Percentiles rank a stretch among this genome's conserved stretches.
phyloP scores from a whole-genome alignment of 2,888 invertebrate species.

The Acleris emargana region DNA sequence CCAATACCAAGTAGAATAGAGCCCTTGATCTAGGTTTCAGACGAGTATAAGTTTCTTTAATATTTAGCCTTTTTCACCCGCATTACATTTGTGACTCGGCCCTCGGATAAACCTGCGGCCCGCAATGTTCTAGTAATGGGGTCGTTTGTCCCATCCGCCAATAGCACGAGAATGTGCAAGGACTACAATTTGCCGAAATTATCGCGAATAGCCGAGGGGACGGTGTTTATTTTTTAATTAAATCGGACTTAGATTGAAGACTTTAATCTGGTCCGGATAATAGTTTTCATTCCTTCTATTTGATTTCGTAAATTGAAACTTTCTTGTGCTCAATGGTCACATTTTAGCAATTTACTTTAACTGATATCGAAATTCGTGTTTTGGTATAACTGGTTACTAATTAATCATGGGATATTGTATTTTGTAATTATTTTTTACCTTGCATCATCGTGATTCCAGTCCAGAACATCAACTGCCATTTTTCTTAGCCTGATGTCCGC shows the following conservation, averaged over 20 bases:
- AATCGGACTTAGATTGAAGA: slow-evolving; percentile 38
- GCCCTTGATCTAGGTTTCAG: too few species aligned
- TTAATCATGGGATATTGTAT: background rate
- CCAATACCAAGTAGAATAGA: too few species aligned
- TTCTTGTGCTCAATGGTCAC: slow-evolving; percentile 34
- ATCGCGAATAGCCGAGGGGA: slow-evolving; percentile 49
- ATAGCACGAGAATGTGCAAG: slow-evolving; percentile 52
- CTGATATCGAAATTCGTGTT: slow-evolving; percentile 19
- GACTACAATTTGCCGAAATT: slow-evolving; percentile 54
- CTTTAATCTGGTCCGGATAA: slow-evolving; percentile 32
- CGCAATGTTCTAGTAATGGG: slow-evolving; percentile 61
- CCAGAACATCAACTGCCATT: slow-evolving; percentile 96
- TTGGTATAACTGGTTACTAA: background rate
- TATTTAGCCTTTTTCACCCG: slow-evolving; percentile 14
- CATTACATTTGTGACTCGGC: slow-evolving; percentile 46
- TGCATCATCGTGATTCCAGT: slow-evolving; percentile 97
- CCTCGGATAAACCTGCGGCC: slow-evolving; percentile 50
- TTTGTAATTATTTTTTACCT: slow-evolving; percentile 59
- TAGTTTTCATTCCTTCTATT: slow-evolving; percentile 34
- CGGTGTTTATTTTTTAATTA: slow-evolving; percentile 51
- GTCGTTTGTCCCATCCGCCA: slow-evolving; percentile 62
- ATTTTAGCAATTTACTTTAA: slow-evolving; percentile 21
- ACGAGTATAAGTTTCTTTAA: too few species aligned
- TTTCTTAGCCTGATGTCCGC: slow-evolving; percentile 95
- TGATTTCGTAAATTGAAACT: slow-evolving; percentile 36